phyloP scores from a whole-genome alignment of 2,797 vertebrate genomes.

The Kryptopterus vitreolus region DNA sequence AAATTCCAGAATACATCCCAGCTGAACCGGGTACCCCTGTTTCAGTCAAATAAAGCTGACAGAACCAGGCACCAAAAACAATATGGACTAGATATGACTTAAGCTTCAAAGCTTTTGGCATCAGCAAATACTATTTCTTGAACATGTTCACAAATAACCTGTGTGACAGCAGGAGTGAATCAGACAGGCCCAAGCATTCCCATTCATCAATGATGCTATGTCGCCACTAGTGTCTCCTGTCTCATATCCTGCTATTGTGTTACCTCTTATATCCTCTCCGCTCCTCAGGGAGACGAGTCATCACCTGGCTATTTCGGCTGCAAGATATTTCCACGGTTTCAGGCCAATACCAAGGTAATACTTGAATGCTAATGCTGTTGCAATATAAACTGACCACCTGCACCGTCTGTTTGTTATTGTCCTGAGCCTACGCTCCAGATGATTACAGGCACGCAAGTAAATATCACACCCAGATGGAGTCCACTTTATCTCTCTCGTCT shows the following conservation, averaged over 20 bases:
- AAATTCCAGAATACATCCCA: conserved; percentile 19
- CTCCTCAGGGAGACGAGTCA: conserved; percentile 54
- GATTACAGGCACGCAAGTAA: conserved; percentile 8
- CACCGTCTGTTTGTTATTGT: conserved; percentile 21
- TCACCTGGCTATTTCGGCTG: conserved; percentile 53
- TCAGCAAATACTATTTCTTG: neutral
- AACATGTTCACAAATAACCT: conserved; percentile 22
- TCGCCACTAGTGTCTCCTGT: conserved; percentile 21
- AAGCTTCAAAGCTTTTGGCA: conserved; percentile 1
- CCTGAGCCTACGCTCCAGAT: conserved; percentile 16
- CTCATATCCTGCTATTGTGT: conserved; percentile 17
- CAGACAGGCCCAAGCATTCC: conserved; percentile 40
- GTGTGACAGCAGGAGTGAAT: conserved; percentile 20
- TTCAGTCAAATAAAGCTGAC: conserved; percentile 12
- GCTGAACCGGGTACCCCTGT: neutral
- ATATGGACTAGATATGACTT: conserved; percentile 22
- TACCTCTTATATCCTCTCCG: conserved; percentile 12
- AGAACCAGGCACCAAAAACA: conserved; percentile 3
- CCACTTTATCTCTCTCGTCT: neutral
- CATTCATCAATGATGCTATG: conserved; percentile 33
- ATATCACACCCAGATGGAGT: conserved; percentile 11
- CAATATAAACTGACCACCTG: conserved; percentile 47
- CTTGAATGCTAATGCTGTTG: conserved; percentile 52
- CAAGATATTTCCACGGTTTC: conserved; percentile 59
- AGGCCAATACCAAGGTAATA: conserved; percentile 45